Percentiles rank a stretch among this genome's conserved stretches.
These are phyloP conservation scores for Episyrphus balteatus DNA, from an alignment of 1,140 invertebrate genomes.

Conservation along the genomic window DNA sequence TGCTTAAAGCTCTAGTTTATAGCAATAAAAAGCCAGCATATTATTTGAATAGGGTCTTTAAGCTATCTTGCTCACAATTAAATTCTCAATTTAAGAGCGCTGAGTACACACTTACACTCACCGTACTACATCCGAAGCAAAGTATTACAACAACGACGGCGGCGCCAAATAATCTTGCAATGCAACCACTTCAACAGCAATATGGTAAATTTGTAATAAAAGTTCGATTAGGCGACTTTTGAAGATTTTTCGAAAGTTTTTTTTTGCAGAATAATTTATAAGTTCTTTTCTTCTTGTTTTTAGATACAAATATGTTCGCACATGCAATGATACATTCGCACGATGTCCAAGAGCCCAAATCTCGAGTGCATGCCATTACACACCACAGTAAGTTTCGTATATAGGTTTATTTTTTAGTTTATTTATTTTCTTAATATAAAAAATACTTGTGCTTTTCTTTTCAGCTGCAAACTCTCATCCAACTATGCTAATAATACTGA, in stretches of 20 bases:
- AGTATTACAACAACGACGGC: constrained; percentile 19
- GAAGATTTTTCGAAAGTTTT: too few relatives aligned
- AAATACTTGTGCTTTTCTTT: constrained; percentile 7
- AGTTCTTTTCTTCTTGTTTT: constrained; percentile 2
- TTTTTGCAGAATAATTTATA: neutral
- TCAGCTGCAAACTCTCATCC: constrained; percentile 27
- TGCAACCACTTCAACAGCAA: constrained; percentile 1
- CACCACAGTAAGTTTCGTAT: constrained; percentile 19
- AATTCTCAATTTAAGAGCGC: constrained; percentile 88
- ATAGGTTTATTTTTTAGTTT: neutral
- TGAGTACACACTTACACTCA: constrained; percentile 70
- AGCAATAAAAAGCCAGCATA: constrained; percentile 89
- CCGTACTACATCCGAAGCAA: constrained; percentile 66
- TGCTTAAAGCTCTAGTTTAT: constrained; percentile 81
- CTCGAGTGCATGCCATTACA: constrained; percentile 22
- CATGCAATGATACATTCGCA: constrained; percentile 30
- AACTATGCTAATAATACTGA: constrained; percentile 67
- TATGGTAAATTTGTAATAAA: neutral
- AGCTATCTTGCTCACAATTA: constrained; percentile 84
- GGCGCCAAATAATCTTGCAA: constrained; percentile 3
- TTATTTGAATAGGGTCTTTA: constrained; percentile 88
- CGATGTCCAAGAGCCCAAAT: constrained; percentile 29
- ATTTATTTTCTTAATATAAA: neutral
- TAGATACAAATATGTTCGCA: constrained; percentile 27
- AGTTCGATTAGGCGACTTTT: too few relatives aligned